Conservation (phyloP, 37 sponge, comb jelly and placozoan genomes). For the Cladorhizidae sp. region DNA sequence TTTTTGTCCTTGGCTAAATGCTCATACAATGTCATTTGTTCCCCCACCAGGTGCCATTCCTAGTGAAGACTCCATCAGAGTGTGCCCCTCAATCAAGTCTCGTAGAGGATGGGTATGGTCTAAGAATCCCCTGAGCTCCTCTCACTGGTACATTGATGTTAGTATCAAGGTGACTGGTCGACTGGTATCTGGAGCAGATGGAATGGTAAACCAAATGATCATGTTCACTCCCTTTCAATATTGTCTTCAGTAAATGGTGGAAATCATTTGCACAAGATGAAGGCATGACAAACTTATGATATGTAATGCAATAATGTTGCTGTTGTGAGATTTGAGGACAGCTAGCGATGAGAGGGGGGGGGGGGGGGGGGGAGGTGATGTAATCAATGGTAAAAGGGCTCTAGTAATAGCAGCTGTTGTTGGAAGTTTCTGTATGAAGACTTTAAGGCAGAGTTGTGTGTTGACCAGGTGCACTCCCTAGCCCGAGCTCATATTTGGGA, state of each 20-base stretch:
- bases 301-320: not conserved
- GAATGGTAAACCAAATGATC: constrained; percentile 88
- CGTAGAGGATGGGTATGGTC: constrained; percentile 69
- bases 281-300: not conserved
- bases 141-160: constrained; percentile 61
- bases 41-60: constrained; percentile 34
- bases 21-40: not conserved
- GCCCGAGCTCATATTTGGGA: too few species aligned
- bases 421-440: too few species aligned
- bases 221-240: too few species aligned
- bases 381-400: not conserved
- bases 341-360: not conserved
- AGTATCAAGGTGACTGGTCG: constrained; percentile 71
- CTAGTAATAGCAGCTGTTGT: too few species aligned
- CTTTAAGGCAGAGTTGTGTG: too few species aligned
- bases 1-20: not conserved
- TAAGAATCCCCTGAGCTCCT: constrained; percentile 11
- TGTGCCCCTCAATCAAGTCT: constrained; percentile 53
- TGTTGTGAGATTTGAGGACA: not conserved
- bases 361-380: not conserved
- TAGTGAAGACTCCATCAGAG: constrained; percentile 52
- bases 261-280: not conserved
- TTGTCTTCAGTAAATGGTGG: too few species aligned
- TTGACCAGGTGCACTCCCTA: too few species aligned
- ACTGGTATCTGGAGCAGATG: constrained; percentile 89